These are phyloP conservation scores for Antennarius striatus DNA, from an alignment of 2,113 vertebrate genomes.

Conservation along the genomic window DNA sequence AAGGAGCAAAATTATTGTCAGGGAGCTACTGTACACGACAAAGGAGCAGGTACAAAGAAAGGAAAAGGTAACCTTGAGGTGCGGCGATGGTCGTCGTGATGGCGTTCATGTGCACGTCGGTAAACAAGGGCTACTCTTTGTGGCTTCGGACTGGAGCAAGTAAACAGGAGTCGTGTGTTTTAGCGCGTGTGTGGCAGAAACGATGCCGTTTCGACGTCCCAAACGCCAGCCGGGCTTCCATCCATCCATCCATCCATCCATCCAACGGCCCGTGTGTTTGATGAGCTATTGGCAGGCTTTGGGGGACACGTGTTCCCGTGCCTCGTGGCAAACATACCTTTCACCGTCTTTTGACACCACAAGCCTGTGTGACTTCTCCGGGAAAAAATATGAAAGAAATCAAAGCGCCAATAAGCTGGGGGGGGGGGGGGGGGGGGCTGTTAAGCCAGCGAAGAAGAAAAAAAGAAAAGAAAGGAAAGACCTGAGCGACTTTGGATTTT, in stretches of 20 bases:
- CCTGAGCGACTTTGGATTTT: conserved; percentile 77
- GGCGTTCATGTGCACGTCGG: not conserved
- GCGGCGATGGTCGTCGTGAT: conserved; percentile 17
- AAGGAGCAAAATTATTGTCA: conserved; percentile 42
- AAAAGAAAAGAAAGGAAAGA: conserved; percentile 54
- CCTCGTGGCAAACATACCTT: conserved; percentile 79
- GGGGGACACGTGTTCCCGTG: conserved; percentile 71
- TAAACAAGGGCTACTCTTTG: conserved; percentile 30
- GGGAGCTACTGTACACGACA: conserved; percentile 35
- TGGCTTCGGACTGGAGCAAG: conserved; percentile 24
- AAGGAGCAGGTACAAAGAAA: conserved; percentile 27
- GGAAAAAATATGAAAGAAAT: conserved; percentile 67
- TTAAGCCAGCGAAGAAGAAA: conserved; percentile 59
- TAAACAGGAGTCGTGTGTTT: conserved; percentile 39
- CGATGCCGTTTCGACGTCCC: conserved; percentile 50
- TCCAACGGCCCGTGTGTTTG: conserved; percentile 67
- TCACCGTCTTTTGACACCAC: conserved; percentile 63
- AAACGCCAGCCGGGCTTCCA: conserved; percentile 54
- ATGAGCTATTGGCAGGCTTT: conserved; percentile 73
- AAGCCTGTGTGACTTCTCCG: conserved; percentile 70
- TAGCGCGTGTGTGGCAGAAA: conserved; percentile 48
- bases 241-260: conserved; percentile 51
- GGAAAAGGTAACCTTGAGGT: not conserved
- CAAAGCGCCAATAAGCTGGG: conserved; percentile 74
- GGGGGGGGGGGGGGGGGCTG: conserved; percentile 59